These are phyloP conservation scores for Henicopernis longicauda DNA, from an alignment of 2,113 vertebrate genomes.

Conservation along the genomic window DNA sequence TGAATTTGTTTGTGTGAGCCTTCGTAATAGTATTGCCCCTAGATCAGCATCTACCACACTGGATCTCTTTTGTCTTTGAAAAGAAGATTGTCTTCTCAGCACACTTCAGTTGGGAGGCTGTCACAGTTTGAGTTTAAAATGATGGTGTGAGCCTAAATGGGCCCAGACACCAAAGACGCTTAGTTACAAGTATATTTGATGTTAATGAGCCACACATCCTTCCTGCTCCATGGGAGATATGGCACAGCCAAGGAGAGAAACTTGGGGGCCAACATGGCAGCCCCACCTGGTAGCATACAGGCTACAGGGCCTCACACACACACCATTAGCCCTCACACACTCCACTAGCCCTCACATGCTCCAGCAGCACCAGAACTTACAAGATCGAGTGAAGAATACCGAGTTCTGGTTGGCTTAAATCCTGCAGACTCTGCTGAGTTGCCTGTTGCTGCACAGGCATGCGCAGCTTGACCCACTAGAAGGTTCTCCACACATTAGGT, in stretches of 20 bases:
- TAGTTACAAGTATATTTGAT: neutral
- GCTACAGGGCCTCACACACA: neutral
- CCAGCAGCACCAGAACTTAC: rapidly evolving
- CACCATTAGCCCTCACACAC: rapidly evolving
- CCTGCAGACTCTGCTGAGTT: neutral
- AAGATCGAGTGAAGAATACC: rapidly evolving
- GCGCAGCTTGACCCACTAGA: neutral
- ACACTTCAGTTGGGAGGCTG: neutral
- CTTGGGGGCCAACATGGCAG: rapidly evolving
- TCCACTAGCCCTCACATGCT: neutral
- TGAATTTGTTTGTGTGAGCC: too few species aligned
- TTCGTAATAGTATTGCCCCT: neutral
- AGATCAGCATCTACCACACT: neutral
- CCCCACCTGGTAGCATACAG: neutral
- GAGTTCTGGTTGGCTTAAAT: neutral
- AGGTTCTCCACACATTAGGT: rapidly evolving
- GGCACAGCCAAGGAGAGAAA: neutral
- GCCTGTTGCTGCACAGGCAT: neutral
- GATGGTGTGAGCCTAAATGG: neutral
- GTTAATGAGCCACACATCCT: neutral
- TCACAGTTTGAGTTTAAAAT: neutral
- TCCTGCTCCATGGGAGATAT: neutral
- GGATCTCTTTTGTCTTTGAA: neutral
- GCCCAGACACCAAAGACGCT: neutral
- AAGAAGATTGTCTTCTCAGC: neutral